Evolutionary conservation across 2,888 invertebrate genomes (phyloP).

Genomic region (Gnatocerus cornutus): DNA sequence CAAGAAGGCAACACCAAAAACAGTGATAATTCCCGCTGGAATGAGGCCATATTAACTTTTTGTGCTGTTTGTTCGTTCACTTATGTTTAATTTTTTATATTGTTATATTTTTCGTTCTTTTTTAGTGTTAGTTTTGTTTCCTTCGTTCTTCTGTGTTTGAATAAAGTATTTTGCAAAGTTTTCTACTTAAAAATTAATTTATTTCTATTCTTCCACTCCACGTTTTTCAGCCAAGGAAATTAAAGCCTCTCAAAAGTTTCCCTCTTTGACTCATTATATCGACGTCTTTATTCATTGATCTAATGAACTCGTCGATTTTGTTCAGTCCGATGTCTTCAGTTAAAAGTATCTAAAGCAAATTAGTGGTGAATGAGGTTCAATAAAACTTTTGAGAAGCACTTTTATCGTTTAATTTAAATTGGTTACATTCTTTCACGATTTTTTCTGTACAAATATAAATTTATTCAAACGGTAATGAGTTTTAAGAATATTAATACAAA

Average conservation of each 20-base stretch:
- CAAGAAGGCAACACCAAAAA: too few species aligned
- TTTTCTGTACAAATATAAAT: not conserved
- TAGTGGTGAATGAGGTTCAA: constrained; percentile 11
- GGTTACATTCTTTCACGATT: not conserved
- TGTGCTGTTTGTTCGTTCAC: too few species aligned
- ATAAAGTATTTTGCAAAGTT: too few species aligned
- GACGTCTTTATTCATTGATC: constrained; percentile 1
- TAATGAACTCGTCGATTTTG: constrained; percentile 14
- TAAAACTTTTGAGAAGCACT: constrained; percentile 5
- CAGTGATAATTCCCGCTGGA: too few species aligned
- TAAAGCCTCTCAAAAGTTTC: not conserved
- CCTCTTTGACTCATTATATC: constrained; percentile 12
- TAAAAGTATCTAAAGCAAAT: constrained; percentile 10
- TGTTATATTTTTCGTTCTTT: too few species aligned
- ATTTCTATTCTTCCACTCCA: not conserved
- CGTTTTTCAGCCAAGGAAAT: not conserved
- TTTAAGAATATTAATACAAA: too few species aligned
- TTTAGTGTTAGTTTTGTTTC: too few species aligned
- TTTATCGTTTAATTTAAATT: not conserved
- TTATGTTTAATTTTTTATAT: too few species aligned
- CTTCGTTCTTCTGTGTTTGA: too few species aligned
- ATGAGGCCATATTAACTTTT: too few species aligned
- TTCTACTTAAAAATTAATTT: too few species aligned
- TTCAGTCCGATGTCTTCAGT: not conserved
- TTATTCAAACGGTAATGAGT: too few species aligned